Percentiles rank a stretch among this genome's conserved stretches.
phyloP scores from a whole-genome alignment of 30 jellyfish, hydroid and myxozoan genomes.

The Aurelia sp. region DNA sequence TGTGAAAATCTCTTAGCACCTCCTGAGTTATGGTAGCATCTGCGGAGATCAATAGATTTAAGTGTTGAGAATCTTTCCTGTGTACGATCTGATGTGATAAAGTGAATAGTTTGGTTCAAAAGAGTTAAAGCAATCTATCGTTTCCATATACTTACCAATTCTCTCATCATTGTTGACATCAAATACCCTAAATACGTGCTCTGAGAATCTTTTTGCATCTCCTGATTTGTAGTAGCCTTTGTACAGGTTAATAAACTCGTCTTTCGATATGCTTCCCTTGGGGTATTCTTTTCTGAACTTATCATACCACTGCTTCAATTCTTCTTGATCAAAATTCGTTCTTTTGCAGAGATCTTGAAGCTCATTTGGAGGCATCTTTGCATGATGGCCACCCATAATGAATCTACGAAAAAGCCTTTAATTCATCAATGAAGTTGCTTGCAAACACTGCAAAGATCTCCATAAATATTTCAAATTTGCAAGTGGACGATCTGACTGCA shows the following conservation, averaged over 20 bases:
- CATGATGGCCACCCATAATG: constrained; percentile 81
- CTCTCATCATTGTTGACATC: constrained; percentile 82
- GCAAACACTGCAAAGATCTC: too few species aligned
- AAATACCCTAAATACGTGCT: constrained; percentile 86
- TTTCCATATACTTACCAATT: constrained; percentile 57
- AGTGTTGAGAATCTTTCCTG: too few species aligned
- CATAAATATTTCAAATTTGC: too few species aligned
- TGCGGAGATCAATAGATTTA: too few species aligned
- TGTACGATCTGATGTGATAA: too few species aligned
- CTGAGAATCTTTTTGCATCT: constrained; percentile 79
- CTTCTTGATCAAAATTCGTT: constrained; percentile 72
- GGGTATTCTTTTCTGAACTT: constrained; percentile 82
- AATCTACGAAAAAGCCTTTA: neutral
- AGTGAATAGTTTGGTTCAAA: too few species aligned
- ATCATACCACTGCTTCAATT: constrained; percentile 77
- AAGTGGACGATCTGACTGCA: too few species aligned
- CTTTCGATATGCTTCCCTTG: constrained; percentile 71
- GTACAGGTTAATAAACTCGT: constrained; percentile 66
- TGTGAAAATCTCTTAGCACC: too few species aligned
- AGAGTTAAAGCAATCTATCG: too few species aligned
- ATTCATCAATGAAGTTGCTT: neutral
- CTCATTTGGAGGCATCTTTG: constrained; percentile 78
- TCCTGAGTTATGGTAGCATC: too few species aligned
- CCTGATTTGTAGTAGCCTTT: constrained; percentile 77
- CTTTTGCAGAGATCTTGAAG: constrained; percentile 58